Conservation (phyloP, 2,888 invertebrate species). For the Achlya flavicornis region DNA sequence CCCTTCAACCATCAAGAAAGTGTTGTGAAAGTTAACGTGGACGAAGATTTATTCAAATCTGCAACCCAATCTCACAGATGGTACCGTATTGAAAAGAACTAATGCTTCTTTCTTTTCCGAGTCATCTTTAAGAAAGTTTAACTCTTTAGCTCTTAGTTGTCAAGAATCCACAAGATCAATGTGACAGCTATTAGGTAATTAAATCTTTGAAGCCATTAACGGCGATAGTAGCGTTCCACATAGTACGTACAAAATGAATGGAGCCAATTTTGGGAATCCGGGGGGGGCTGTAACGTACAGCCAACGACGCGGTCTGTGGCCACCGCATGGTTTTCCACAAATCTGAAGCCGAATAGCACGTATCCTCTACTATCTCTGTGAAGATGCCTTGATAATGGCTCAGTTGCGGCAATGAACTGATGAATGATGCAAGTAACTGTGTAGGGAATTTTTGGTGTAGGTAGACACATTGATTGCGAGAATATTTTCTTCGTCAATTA, state of each 20-base stretch:
- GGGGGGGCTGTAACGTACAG: not conserved
- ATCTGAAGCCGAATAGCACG: slow-evolving; percentile 19
- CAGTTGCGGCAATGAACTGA: not conserved
- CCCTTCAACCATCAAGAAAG: not conserved
- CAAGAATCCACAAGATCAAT: not conserved
- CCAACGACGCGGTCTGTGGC: slow-evolving; percentile 19
- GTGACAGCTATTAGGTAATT: slow-evolving; percentile 37
- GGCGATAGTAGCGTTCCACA: slow-evolving; percentile 29
- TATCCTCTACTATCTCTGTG: not conserved
- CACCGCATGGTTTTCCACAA: slow-evolving; percentile 37
- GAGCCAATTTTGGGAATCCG: slow-evolving; percentile 38
- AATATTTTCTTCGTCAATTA: too few relatives aligned
- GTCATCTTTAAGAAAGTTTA: too few relatives aligned
- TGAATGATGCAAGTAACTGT: not conserved
- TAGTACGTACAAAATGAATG: slow-evolving; percentile 40
- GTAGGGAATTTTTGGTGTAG: not conserved
- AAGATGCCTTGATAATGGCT: not conserved
- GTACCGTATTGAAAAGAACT: too few relatives aligned
- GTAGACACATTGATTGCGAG: not conserved
- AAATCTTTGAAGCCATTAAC: slow-evolving; percentile 49
- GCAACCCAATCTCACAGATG: too few relatives aligned
- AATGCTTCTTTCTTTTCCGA: too few relatives aligned
- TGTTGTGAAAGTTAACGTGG: not conserved
- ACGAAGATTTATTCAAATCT: not conserved
- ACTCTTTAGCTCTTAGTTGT: too few relatives aligned